Evolutionary conservation across 2,113 vertebrate species (phyloP), one percentile per base, ranked within the genome.

Genomic region (Dinomys branickii): DNA sequence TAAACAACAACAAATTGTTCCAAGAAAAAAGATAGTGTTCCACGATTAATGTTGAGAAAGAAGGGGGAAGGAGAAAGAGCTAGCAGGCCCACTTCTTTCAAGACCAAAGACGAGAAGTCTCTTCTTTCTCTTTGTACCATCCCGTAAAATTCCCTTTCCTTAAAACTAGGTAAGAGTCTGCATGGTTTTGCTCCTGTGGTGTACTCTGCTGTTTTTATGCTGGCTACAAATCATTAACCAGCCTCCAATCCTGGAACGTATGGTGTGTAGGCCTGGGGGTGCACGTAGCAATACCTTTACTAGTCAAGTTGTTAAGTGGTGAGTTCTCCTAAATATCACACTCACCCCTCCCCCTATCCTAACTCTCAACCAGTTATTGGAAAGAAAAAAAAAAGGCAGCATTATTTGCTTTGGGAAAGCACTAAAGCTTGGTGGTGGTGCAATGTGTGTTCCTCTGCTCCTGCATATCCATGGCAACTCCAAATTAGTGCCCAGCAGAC

Each of bases 1-100:
- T 97, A 58, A 94, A 91, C 97, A 94, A 59, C 7, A 56, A 67
- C 65, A 50, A 56, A 67, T 85, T 85, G 78, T 90, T 63, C 92
- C 94, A 94, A 96, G 88, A 96, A 97, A 87, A 85, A 44, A 85
- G 71, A 95, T 9, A 61, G 54, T 88, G 75, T 77, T 94, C 65
- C 85, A 91, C 85, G 67, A 77, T 19, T 28, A 2, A 61, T 26
- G 73, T 1, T 73, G 33, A 56, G 65, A 85, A 96, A 71, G 4
- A 8, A 16, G 47, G 13, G 84, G 33, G 22, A 16, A 4, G 47
- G 14, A 78, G 9, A 90, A 50, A 81, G 30, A 47, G 30, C 41
- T 8, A 75, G 3, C 35, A 91, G 33, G 8, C 14, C 54, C 9
- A 54, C 7, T 67, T 54, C 63, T 38, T 87, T 93, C 47, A 38